Conservation (phyloP, 2,797 vertebrate species). For the Peromyscus attwateri region DNA sequence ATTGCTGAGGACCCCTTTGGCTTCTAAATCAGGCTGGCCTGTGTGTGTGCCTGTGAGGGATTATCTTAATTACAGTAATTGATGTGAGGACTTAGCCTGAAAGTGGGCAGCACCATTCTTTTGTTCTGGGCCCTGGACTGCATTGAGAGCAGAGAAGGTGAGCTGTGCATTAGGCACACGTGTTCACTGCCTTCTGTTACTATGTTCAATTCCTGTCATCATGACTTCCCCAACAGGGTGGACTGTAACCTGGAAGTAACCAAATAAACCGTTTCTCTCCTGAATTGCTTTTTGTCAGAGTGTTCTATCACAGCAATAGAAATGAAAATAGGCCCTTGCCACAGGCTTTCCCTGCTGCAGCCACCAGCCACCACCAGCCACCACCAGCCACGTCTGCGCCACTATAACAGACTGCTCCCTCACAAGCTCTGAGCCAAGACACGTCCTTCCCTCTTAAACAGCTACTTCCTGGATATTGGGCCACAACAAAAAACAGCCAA, state of each 20-base stretch:
- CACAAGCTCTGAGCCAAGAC: not conserved
- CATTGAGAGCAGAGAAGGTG: not conserved
- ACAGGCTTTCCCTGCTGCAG: not conserved
- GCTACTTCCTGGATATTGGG: not conserved
- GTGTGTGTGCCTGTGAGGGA: not conserved
- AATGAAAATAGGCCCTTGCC: not conserved
- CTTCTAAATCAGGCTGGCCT: not conserved
- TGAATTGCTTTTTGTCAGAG: not conserved
- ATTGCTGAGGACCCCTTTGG: not conserved
- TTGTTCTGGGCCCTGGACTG: not conserved
- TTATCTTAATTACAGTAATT: not conserved
- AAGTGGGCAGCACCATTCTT: not conserved
- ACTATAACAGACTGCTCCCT: not conserved
- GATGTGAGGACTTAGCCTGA: not conserved
- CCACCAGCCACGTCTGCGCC: not conserved
- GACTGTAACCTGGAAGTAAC: not conserved
- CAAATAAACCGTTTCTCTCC: not conserved
- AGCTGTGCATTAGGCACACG: not conserved
- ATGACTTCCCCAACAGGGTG: not conserved
- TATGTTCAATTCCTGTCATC: not conserved
- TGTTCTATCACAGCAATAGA: not conserved
- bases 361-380: not conserved
- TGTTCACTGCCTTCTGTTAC: not conserved
- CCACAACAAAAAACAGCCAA: not conserved
- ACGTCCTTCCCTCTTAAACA: not conserved